Percentiles rank a stretch among this genome's conserved stretches.
Evolutionary conservation across 2,113 vertebrate genomes (phyloP).

Genomic region (Ahaetulla prasina): DNA sequence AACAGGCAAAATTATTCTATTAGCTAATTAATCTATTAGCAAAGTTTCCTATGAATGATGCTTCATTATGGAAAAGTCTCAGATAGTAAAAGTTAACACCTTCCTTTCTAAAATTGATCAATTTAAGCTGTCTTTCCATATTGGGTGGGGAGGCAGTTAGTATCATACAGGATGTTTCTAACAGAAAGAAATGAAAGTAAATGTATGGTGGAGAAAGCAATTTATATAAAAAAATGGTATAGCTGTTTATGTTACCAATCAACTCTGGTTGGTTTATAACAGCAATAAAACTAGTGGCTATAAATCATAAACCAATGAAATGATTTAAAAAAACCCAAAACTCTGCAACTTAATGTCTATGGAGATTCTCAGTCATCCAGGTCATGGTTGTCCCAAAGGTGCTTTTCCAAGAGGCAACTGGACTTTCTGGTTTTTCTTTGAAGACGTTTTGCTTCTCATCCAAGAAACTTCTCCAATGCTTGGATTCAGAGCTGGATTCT

Average conservation of each 20-base stretch:
- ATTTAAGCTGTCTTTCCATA: not conserved
- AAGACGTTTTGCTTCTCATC: too few species aligned
- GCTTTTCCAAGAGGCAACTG: too few species aligned
- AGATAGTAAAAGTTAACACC: not conserved
- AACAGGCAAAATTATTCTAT: not conserved
- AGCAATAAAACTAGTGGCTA: not conserved
- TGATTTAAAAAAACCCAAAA: not conserved
- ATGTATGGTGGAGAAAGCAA: not conserved
- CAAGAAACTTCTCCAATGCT: too few species aligned
- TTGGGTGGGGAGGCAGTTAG: not conserved
- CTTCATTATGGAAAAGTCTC: not conserved
- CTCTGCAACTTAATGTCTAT: not conserved
- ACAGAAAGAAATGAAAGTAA: not conserved
- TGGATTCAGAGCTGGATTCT: too few species aligned
- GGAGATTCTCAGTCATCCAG: too few species aligned
- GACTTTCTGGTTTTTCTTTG: too few species aligned
- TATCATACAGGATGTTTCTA: not conserved
- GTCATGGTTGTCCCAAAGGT: too few species aligned
- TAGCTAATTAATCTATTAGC: not conserved
- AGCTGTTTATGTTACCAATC: not conserved
- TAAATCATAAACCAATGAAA: not conserved
- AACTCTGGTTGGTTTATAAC: not conserved
- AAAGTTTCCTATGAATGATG: not conserved
- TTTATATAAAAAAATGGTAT: not conserved
- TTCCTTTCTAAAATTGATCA: not conserved